These are phyloP conservation scores for Australoheros scitulus DNA, from an alignment of 2,113 vertebrate genomes.

Conservation along the genomic window DNA sequence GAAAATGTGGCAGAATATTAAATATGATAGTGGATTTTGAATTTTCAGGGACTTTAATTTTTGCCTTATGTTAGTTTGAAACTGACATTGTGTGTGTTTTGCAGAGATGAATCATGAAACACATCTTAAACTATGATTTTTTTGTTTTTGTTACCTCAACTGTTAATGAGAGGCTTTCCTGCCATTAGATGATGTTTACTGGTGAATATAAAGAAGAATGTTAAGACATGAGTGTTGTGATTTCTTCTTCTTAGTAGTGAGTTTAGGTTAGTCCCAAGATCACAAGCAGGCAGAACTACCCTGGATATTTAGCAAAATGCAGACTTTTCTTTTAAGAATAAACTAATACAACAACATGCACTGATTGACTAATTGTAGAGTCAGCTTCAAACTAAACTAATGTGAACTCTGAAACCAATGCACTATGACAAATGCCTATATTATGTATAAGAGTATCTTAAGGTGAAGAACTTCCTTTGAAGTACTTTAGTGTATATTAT, in stretches of 20 bases:
- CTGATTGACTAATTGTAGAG: not conserved
- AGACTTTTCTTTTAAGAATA: not conserved
- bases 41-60: not conserved
- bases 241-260: not conserved
- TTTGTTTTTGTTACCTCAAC: too few relatives aligned
- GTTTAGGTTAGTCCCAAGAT: not conserved
- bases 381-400: not conserved
- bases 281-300: not conserved
- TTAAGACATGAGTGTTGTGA: not conserved
- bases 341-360: not conserved
- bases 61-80: not conserved
- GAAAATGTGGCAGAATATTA: conserved; percentile 61
- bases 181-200: not conserved
- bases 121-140: not conserved
- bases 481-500: conserved; percentile 50
- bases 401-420: not conserved
- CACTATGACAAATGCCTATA: not conserved
- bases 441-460: not conserved
- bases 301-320: not conserved
- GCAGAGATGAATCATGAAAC: not conserved
- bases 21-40: conserved; percentile 42
- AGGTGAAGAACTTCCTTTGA: conserved; percentile 1
- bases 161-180: not conserved
- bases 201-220: not conserved
- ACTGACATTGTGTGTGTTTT: not conserved